phyloP scores from a whole-genome alignment of 2,797 vertebrate genomes.

The Amblyopsis hoosieri region DNA sequence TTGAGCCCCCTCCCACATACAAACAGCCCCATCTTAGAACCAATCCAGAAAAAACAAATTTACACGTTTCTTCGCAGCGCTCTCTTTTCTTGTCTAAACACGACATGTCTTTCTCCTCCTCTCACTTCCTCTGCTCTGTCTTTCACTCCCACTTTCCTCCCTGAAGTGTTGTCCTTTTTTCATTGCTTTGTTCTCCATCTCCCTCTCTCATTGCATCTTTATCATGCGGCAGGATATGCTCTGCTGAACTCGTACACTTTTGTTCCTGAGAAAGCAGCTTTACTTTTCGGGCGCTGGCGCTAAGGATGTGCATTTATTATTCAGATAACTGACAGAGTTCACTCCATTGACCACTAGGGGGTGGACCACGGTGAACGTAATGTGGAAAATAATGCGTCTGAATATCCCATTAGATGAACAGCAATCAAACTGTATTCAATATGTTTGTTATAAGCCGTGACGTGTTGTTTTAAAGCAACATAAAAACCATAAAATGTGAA shows the following conservation, averaged over 20 bases:
- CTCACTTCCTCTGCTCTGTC: constrained; percentile 24
- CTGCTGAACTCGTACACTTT: constrained; percentile 50
- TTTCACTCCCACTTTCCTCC: constrained; percentile 35
- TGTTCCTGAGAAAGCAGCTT: constrained; percentile 56
- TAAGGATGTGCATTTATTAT: not conserved
- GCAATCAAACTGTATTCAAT: too few relatives aligned
- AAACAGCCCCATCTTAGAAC: not conserved
- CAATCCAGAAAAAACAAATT: constrained; percentile 63
- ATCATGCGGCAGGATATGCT: constrained; percentile 53
- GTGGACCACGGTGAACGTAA: too few relatives aligned
- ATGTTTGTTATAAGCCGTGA: too few relatives aligned
- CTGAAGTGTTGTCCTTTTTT: constrained; percentile 39
- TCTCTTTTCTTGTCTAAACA: constrained; percentile 45
- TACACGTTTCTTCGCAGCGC: constrained; percentile 62
- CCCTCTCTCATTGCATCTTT: constrained; percentile 48
- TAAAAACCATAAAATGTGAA: too few relatives aligned
- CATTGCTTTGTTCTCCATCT: constrained; percentile 7
- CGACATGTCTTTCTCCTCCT: constrained; percentile 38
- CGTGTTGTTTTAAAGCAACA: too few relatives aligned
- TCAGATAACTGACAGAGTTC: too few relatives aligned
- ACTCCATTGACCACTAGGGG: too few relatives aligned
- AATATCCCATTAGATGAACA: too few relatives aligned
- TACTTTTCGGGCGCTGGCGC: constrained; percentile 31
- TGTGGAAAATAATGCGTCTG: too few relatives aligned
- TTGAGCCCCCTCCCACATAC: constrained; percentile 44